Conservation (phyloP, 2,888 invertebrate genomes). For the Seira ritae region DNA sequence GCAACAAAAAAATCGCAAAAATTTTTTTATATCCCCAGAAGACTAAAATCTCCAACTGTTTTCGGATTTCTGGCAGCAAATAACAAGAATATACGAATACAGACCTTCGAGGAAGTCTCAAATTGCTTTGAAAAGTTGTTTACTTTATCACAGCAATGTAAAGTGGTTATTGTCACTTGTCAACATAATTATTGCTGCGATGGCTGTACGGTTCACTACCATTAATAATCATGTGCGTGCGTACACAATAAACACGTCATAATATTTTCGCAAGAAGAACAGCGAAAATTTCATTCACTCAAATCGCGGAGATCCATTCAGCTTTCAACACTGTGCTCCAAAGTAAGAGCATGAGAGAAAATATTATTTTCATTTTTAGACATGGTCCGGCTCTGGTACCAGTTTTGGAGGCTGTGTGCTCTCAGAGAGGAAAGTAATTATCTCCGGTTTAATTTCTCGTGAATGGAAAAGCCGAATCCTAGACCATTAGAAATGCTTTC, state of each 20-base stretch:
- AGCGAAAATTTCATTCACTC: not conserved
- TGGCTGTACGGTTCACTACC: not conserved
- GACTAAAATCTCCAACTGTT: slow-evolving; percentile 8
- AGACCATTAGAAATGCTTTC: not conserved
- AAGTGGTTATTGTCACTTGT: slow-evolving; percentile 16
- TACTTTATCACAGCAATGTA: not conserved
- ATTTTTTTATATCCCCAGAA: not conserved
- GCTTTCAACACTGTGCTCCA: not conserved
- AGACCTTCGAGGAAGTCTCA: no score
- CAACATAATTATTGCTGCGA: slow-evolving; percentile 5
- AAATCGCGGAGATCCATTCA: not conserved
- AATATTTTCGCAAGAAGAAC: not conserved
- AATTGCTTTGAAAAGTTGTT: not conserved
- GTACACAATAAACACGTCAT: not conserved
- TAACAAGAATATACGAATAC: no score
- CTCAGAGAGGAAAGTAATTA: not conserved
- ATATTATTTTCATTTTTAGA: not conserved
- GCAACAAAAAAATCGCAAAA: not conserved
- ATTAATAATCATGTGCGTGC: not conserved
- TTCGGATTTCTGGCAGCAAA: slow-evolving; percentile 2
- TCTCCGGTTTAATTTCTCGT: not conserved
- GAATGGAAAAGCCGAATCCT: not conserved
- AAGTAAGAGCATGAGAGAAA: not conserved
- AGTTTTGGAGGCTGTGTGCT: not conserved
- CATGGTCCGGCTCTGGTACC: not conserved